Base-by-base conservation (phyloP, 2,888 invertebrate genomes). In the Dioctria linearis region DNA sequence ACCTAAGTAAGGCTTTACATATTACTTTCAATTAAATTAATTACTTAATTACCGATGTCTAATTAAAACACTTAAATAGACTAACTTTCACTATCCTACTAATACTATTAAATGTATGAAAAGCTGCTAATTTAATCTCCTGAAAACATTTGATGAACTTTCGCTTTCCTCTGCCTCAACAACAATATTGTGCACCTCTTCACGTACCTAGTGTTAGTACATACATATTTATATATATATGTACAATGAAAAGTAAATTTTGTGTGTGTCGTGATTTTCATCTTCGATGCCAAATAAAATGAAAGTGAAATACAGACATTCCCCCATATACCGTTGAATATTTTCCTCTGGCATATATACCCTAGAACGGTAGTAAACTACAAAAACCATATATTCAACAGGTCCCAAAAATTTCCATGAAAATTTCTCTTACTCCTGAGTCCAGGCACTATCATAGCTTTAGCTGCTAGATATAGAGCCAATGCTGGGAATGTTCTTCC, bases 351-450 rank as follows among this genome's bases (percentile, higher is more conserved):
- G 6, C 59, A 75, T 75, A 75, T 25, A 25, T 25, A 25, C 25
- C 25, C 25, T 25, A 25, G 25, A 25, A 25, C 61, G 61, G 57
- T 61, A 43, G 42, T 75, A 61, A 43, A 75, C 75, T 75, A 75
- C 75, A 75, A 75, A 75, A 75, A 75, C 75, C 71, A 25, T 57
- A 49, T 73, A 61, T 67, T 65, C 81, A 81, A 81, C 81, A 81
- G 79, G 81, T 81, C 51, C 81, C 81, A 79, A 81, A 81, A 81
- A 79, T 81, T 81, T 75, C 75, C 81, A 79, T 66, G 81, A 75
- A 73, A 67, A 51, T 43, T 54, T n/a, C 66, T 39, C 79, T 59
- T 49, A 11, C 65, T 66, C 49, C 61, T 39, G 46, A 43, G 5
- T 59, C 61, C 40, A 5, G 59, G 59, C 75, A 37, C 51, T 46